phyloP scores from a whole-genome alignment of 2,888 invertebrate genomes.

The Callosobruchus maculatus region DNA sequence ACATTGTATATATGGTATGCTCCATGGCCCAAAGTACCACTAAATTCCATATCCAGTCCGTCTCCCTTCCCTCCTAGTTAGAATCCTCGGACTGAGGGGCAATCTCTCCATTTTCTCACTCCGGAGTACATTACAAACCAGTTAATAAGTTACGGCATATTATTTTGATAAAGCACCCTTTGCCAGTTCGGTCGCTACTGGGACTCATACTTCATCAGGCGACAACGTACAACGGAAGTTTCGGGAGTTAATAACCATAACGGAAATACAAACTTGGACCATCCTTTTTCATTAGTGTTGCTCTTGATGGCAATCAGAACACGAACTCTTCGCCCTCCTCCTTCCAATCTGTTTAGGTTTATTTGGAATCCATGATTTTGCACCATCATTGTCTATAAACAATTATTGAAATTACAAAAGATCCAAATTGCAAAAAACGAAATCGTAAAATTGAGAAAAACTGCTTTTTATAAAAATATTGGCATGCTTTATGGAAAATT shows the following conservation, averaged over 20 bases:
- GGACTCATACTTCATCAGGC: not conserved
- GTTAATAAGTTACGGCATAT: slow-evolving; percentile 43
- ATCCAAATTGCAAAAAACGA: too few relatives aligned
- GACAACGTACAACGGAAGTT: not conserved
- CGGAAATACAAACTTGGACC: slow-evolving; percentile 43
- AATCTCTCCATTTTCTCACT: not conserved
- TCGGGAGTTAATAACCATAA: slow-evolving; percentile 40
- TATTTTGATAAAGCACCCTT: slow-evolving; percentile 43
- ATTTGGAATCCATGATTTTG: too few relatives aligned
- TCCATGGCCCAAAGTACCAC: too few relatives aligned
- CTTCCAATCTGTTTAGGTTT: not conserved
- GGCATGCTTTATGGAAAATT: too few relatives aligned
- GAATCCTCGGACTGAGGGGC: not conserved
- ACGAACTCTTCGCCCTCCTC: not conserved
- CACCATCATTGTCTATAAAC: too few relatives aligned
- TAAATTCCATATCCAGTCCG: too few relatives aligned
- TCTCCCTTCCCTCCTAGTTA: not conserved
- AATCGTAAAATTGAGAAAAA: too few relatives aligned
- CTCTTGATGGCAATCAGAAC: not conserved
- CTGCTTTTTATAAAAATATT: too few relatives aligned
- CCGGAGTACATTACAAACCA: slow-evolving; percentile 34
- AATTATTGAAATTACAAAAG: too few relatives aligned
- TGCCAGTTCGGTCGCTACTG: slow-evolving; percentile 15
- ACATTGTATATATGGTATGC: too few relatives aligned
- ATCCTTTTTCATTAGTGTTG: slow-evolving; percentile 43